Conservation (phyloP, 35 echinoderm and acorn worm genomes). For the Lytechinus pictus region DNA sequence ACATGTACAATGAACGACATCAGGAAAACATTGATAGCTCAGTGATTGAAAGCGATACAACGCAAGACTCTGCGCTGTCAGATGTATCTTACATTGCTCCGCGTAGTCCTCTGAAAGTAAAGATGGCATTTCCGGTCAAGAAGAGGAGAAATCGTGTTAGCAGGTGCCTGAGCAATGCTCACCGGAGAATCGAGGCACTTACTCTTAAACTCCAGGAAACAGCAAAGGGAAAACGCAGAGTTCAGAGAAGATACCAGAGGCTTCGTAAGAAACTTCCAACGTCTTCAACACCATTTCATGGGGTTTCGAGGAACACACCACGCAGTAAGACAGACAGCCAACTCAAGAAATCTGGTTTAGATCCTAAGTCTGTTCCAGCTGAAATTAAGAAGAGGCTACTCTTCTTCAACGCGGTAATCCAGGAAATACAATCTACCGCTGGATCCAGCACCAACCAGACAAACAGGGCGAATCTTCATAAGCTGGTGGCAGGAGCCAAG, state of each 20-base stretch:
- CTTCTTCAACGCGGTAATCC: constrained; percentile 30
- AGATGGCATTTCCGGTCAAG: not conserved
- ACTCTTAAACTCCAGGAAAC: constrained; percentile 27
- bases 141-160: not conserved
- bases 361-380: not conserved
- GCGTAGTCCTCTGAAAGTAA: not conserved
- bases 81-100: not conserved
- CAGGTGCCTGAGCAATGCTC: not conserved
- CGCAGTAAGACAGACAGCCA: not conserved
- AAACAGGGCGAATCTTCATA: too few relatives aligned
- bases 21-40: not conserved
- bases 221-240: not conserved
- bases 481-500: too few relatives aligned
- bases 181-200: not conserved
- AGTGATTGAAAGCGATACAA: not conserved
- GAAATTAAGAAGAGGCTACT: constrained; percentile 9
- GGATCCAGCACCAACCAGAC: not conserved
- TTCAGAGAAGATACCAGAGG: constrained; percentile 23
- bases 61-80: not conserved
- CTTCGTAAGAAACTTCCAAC: not conserved
- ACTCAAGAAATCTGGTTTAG: constrained; percentile 28
- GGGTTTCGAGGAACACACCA: not conserved
- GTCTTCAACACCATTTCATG: not conserved
- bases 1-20: not conserved
- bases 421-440: not conserved